These are phyloP conservation scores for Decapterus maruadsi DNA, from an alignment of 2,797 vertebrate genomes.

Conservation along the genomic window DNA sequence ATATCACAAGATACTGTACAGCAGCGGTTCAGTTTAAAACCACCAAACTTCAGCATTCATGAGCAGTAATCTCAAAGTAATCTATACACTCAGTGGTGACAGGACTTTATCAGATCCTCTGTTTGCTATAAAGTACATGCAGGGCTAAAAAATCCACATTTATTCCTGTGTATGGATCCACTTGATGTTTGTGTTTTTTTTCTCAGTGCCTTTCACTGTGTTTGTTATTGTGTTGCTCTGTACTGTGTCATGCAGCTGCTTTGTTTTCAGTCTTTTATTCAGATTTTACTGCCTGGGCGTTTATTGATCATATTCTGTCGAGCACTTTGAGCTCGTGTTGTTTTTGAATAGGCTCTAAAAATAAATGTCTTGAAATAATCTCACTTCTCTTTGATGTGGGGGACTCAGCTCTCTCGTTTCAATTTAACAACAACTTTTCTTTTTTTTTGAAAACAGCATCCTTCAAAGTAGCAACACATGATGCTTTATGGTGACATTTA, in stretches of 20 bases:
- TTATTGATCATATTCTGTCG: not conserved
- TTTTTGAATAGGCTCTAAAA: not conserved
- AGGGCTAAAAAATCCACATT: not conserved
- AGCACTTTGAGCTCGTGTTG: not conserved
- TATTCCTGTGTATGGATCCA: not conserved
- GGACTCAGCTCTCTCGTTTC: not conserved
- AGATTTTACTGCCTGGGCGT: not conserved
- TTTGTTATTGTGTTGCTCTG: not conserved
- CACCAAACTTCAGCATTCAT: constrained; percentile 2
- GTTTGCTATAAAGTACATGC: not conserved
- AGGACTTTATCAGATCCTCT: not conserved
- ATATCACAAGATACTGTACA: constrained; percentile 16
- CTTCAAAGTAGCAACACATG: not conserved
- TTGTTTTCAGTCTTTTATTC: not conserved
- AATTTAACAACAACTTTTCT: not conserved
- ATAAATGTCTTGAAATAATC: not conserved
- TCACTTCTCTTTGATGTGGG: not conserved
- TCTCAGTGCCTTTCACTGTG: not conserved
- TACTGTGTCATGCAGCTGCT: not conserved
- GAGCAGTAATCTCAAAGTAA: not conserved
- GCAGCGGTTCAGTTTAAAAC: constrained; percentile 8
- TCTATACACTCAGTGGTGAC: not conserved
- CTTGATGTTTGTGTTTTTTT: not conserved
- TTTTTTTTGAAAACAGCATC: constrained; percentile 4
- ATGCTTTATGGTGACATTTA: constrained; percentile 3